phyloP scores from a whole-genome alignment of 2,797 vertebrate genomes.

The Xenentodon cancila region DNA sequence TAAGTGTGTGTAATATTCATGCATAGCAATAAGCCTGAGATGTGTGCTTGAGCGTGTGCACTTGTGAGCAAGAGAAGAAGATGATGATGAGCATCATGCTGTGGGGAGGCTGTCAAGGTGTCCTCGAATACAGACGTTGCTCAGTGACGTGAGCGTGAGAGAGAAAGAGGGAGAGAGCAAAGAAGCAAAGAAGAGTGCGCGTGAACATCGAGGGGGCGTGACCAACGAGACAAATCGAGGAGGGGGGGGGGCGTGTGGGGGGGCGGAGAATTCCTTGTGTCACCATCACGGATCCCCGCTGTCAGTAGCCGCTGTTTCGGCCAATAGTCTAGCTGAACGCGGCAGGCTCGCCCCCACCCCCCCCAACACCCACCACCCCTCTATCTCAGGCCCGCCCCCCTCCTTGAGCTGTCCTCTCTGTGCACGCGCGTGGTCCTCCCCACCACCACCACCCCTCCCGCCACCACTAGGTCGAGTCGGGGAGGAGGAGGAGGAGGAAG shows the following conservation, averaged over 20 bases:
- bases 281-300: slow-evolving; percentile 71
- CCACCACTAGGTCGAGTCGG: slow-evolving; percentile 89
- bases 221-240: slow-evolving; percentile 22
- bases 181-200: slow-evolving; percentile 38
- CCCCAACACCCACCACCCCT: slow-evolving; percentile 33
- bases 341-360: slow-evolving; percentile 70
- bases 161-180: slow-evolving; percentile 30
- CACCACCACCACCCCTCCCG: slow-evolving; percentile 56
- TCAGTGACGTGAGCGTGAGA: slow-evolving; percentile 71
- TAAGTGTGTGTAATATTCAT: not conserved
- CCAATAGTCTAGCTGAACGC: slow-evolving; percentile 76
- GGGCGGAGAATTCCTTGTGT: slow-evolving; percentile 48
- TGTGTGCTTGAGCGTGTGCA: slow-evolving; percentile 4
- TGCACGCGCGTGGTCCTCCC: slow-evolving; percentile 86
- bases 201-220: slow-evolving; percentile 53
- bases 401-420: slow-evolving; percentile 87
- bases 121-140: slow-evolving; percentile 82
- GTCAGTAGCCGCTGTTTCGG: slow-evolving; percentile 57
- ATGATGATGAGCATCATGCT: slow-evolving; percentile 61
- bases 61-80: slow-evolving; percentile 30
- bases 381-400: slow-evolving; percentile 74
- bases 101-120: slow-evolving; percentile 80
- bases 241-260: slow-evolving; percentile 21
- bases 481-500: slow-evolving; percentile 85
- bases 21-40: not conserved